Conservation (phyloP, 1,140 invertebrate species). For the Drosophila bocqueti region DNA sequence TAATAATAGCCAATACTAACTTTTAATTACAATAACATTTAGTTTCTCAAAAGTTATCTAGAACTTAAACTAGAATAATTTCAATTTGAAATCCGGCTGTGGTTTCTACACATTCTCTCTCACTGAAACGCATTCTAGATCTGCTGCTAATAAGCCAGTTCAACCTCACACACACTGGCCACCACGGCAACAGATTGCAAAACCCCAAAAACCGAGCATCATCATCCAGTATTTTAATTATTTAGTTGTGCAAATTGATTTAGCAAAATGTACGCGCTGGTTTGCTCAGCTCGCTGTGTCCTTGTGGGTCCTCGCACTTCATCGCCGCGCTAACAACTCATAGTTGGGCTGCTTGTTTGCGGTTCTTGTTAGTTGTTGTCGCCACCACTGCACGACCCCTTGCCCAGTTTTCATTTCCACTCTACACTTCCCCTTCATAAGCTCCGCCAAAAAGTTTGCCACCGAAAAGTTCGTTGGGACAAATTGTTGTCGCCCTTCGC, state of each 20-base stretch:
- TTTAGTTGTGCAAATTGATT: constrained; percentile 57
- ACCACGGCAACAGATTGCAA: constrained; percentile 18
- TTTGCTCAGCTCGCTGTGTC: constrained; percentile 10
- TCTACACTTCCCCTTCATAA: neutral
- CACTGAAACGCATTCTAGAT: constrained; percentile 26
- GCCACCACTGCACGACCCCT: neutral
- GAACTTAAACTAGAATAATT: neutral
- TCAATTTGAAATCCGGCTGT: neutral
- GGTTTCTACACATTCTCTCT: neutral
- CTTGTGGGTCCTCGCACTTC: constrained; percentile 39
- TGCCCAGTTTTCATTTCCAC: neutral
- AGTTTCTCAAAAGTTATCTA: neutral
- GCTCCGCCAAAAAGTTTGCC: constrained; percentile 30
- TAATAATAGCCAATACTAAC: neutral
- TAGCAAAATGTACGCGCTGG: constrained; percentile 41
- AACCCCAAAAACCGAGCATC: constrained; percentile 25
- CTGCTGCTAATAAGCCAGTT: constrained; percentile 42
- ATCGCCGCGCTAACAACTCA: constrained; percentile 36
- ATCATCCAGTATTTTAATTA: constrained; percentile 56
- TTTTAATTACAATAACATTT: neutral
- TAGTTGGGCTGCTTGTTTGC: constrained; percentile 57
- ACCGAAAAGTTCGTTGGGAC: constrained; percentile 47
- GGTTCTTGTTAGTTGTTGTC: constrained; percentile 43
- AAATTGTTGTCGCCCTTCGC: constrained; percentile 37
- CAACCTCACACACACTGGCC: neutral